Evolutionary conservation across 2,797 vertebrate genomes (phyloP), one percentile per base, ranked within the genome.

Genomic region (Rhinichthys osculus): DNA sequence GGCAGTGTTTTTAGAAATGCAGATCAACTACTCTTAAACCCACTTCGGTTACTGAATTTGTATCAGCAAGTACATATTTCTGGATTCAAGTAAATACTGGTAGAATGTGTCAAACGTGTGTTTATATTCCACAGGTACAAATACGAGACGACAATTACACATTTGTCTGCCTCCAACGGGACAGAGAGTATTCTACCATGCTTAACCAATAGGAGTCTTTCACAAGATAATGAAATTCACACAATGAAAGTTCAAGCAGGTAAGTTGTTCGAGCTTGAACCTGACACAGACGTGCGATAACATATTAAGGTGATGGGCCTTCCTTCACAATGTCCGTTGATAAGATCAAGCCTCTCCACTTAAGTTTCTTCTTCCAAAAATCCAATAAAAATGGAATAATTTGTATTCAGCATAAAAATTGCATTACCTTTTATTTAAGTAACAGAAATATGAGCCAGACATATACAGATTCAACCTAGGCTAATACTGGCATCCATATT

Each of bases 111-210:
- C 14, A 79, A 66, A 76, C 17, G 4, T 72, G 13, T 57, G 19
- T 71, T 40, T 80, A 40, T 81, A 69, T 57, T 47, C 23, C 33
- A 81, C 88, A 96, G 96, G 82, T 96, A 96, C 85, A 92, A 94
- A 90, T 96, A 96, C 78, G 96, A 96, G 91, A 96, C 95, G 33
- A 94, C 92, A 27, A 81, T 96, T 89, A 90, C 91, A 62, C 92
- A 94, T 81, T 88, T 2, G 21, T 14, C 19, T 1, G 47, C 17
- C 7, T 10, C 7, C 64, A 96, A 96, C 91, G 90, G 78, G 79
- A 93, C 92, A 13, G 91, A 92, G 77, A 90, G 19, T 57, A 82
- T 89, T 52, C 87, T 94, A 74, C 95, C 95, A 38, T 96, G 96
- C 81, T 92, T 87, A 93, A 93, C 79, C 88, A 92, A 79, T 93